These are phyloP conservation scores for Betta splendens DNA, from an alignment of 2,797 vertebrate genomes.

Conservation along the genomic window DNA sequence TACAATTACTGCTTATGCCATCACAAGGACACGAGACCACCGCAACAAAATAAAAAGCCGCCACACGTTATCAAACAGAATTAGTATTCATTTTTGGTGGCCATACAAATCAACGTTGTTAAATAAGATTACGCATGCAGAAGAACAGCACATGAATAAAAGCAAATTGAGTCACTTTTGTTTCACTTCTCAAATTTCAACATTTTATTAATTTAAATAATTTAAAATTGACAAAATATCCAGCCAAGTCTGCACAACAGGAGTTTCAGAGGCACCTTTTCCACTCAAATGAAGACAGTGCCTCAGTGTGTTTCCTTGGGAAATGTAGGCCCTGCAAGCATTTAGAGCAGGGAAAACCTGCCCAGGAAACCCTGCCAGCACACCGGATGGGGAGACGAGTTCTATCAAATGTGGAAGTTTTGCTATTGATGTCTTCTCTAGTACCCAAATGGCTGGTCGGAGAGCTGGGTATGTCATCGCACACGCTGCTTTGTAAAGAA, in stretches of 20 bases:
- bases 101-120: not conserved
- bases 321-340: constrained; percentile 69
- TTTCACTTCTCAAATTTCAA: constrained; percentile 73
- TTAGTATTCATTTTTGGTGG: not conserved
- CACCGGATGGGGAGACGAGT: constrained; percentile 43
- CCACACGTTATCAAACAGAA: constrained; percentile 10
- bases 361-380: constrained; percentile 56
- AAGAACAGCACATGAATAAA: constrained; percentile 19
- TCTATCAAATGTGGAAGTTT: constrained; percentile 51
- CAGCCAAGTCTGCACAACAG: constrained; percentile 68
- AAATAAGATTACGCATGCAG: not conserved
- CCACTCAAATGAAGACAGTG: constrained; percentile 59
- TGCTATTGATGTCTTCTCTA: constrained; percentile 39
- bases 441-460: constrained; percentile 35
- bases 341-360: constrained; percentile 63
- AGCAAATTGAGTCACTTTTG: constrained; percentile 18
- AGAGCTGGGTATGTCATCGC: constrained; percentile 42
- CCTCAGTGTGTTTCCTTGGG: constrained; percentile 74
- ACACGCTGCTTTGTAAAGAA: constrained; percentile 42
- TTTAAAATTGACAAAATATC: constrained; percentile 82
- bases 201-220: constrained; percentile 87
- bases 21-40: constrained; percentile 55
- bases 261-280: constrained; percentile 72
- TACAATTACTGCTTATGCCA: constrained; percentile 67
- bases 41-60: constrained; percentile 50